Conservation (phyloP, 2,888 invertebrate species). For the Teleogryllus oceanicus region DNA sequence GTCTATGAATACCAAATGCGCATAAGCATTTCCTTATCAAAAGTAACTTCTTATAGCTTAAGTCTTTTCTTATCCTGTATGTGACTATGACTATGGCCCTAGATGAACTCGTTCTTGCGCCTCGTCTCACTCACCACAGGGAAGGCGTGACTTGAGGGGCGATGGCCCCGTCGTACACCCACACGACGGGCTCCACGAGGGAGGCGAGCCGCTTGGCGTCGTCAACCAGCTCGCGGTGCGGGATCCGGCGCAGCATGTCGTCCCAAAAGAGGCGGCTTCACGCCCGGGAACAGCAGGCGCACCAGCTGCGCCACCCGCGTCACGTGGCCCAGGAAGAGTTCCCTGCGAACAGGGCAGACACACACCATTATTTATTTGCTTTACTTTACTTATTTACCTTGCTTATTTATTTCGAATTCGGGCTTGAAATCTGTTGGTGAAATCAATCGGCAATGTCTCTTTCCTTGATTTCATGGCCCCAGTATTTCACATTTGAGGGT, state of each 20-base stretch:
- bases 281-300: conserved; percentile 43
- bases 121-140: neutral
- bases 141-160: conserved; percentile 27
- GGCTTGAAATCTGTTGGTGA: no score
- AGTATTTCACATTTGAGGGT: no score
- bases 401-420: no score
- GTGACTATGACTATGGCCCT: no score
- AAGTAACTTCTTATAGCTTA: no score
- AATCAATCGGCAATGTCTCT: no score
- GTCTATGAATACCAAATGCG: no score
- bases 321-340: conserved; percentile 43
- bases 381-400: no score
- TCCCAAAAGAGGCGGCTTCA: conserved; percentile 54
- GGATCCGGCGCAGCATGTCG: conserved; percentile 52
- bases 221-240: conserved; percentile 41
- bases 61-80: no score
- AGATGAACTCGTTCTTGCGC: neutral
- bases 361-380: no score
- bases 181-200: conserved; percentile 55
- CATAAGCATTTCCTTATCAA: no score
- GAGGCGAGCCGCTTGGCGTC: conserved; percentile 44
- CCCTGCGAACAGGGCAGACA: conserved; percentile 34
- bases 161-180: conserved; percentile 50
- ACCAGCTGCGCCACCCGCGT: conserved; percentile 44
- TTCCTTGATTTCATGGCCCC: no score